Evolutionary conservation across 1,140 invertebrate species (phyloP).

Genomic region (Saccostrea echinata): DNA sequence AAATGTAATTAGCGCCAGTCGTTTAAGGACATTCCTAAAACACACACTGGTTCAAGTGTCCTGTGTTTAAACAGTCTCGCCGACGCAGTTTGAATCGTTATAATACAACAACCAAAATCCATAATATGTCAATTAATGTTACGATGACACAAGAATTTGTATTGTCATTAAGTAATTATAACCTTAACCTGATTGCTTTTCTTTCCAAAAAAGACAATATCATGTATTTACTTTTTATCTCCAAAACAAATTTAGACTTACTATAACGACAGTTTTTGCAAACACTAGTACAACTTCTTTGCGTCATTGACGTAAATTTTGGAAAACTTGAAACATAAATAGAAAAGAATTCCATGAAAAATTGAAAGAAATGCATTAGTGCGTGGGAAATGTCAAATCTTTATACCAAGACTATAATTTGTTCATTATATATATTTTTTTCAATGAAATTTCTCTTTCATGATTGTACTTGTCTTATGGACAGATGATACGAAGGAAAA

Average conservation of each 20-base stretch:
- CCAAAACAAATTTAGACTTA: conserved; percentile 1
- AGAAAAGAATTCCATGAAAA: too few species aligned
- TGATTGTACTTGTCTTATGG: too few species aligned
- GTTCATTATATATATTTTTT: too few species aligned
- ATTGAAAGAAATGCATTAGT: too few species aligned
- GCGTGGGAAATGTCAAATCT: too few species aligned
- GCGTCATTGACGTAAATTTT: not conserved
- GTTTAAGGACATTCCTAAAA: not conserved
- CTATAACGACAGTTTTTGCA: not conserved
- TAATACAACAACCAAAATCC: not conserved
- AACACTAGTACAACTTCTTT: not conserved
- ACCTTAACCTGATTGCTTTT: not conserved
- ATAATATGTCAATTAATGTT: not conserved
- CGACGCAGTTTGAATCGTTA: not conserved
- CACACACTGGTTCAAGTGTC: not conserved
- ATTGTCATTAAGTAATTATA: not conserved
- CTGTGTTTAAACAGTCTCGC: not conserved
- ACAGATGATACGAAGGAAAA: too few species aligned
- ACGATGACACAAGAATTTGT: conserved; percentile 3
- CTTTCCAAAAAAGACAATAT: not conserved
- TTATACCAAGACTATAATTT: too few species aligned
- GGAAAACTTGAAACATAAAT: too few species aligned
- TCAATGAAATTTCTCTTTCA: too few species aligned
- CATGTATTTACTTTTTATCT: not conserved
- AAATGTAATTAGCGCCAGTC: not conserved